Evolutionary conservation across 2,797 vertebrate genomes (phyloP).

Genomic region (Poeciliopsis turneri): DNA sequence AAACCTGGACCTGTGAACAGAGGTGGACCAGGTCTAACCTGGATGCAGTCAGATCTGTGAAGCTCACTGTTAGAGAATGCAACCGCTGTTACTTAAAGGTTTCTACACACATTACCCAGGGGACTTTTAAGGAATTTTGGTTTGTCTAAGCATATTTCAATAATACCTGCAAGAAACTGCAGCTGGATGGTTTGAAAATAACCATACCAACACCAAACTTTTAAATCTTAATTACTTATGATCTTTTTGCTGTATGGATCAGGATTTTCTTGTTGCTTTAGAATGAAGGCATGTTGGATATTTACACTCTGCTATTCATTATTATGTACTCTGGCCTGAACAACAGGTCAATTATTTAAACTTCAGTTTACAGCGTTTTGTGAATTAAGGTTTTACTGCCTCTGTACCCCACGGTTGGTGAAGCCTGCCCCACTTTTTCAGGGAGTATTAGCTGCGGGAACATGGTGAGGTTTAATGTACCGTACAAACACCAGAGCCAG

Average conservation of each 20-base stretch:
- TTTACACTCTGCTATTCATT: conserved; percentile 34
- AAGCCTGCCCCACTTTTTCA: conserved; percentile 58
- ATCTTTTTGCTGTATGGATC: not conserved
- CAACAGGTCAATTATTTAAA: conserved; percentile 41
- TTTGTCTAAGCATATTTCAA: not conserved
- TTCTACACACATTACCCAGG: not conserved
- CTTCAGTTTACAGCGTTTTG: conserved; percentile 59
- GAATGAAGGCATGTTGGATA: conserved; percentile 39
- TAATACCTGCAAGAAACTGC: not conserved
- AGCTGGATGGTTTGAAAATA: not conserved
- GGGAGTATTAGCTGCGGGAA: conserved; percentile 41
- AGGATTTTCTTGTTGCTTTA: not conserved
- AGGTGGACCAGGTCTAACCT: not conserved
- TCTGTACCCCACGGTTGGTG: conserved; percentile 44
- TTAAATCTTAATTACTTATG: not conserved
- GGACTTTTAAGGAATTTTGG: not conserved
- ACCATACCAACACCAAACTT: not conserved
- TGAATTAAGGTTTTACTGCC: conserved; percentile 39
- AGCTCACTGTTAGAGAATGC: not conserved
- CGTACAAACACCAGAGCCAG: conserved; percentile 30
- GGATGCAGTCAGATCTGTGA: not conserved
- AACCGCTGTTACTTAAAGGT: not conserved
- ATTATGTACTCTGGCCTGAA: conserved; percentile 54
- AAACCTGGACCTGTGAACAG: not conserved
- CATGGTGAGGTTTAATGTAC: conserved; percentile 39